A percentile compares a stretch with the other conserved stretches of the same genome.
These are phyloP conservation scores for Lamprotornis superbus DNA, from an alignment of 2,113 vertebrate genomes.

Conservation along the genomic window DNA sequence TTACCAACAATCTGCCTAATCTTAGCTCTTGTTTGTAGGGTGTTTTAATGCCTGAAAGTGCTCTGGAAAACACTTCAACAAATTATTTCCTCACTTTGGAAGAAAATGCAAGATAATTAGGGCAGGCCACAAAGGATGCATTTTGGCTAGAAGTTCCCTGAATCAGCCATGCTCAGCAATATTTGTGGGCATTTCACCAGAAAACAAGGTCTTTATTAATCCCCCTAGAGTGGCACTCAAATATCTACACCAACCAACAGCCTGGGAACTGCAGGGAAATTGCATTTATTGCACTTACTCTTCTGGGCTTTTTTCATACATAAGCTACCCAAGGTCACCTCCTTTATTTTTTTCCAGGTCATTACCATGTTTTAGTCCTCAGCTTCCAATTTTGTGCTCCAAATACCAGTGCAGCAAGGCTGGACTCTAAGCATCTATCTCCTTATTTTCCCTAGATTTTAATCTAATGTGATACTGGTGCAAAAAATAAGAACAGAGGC, in stretches of 20 bases:
- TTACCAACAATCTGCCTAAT: background rate
- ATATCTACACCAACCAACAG: background rate
- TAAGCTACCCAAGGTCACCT: background rate
- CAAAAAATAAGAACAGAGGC: background rate
- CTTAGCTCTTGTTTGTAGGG: background rate
- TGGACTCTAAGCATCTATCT: background rate
- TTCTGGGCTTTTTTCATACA: background rate
- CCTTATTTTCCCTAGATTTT: background rate
- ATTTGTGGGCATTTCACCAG: background rate
- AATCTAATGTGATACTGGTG: background rate
- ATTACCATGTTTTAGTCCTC: background rate
- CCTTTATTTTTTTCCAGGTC: background rate
- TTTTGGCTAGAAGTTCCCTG: background rate
- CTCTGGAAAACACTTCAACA: background rate
- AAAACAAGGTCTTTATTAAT: background rate
- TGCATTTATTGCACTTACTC: background rate
- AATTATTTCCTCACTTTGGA: background rate
- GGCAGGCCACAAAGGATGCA: background rate
- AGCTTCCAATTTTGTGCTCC: constrained; percentile 12
- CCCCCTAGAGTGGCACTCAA: background rate
- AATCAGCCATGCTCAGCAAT: background rate
- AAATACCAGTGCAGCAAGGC: background rate
- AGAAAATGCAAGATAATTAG: constrained; percentile 9
- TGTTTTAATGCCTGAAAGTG: background rate
- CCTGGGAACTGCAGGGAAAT: background rate